Evolutionary conservation across 2,113 vertebrate genomes (phyloP).

Genomic region (Tringa solitaria): DNA sequence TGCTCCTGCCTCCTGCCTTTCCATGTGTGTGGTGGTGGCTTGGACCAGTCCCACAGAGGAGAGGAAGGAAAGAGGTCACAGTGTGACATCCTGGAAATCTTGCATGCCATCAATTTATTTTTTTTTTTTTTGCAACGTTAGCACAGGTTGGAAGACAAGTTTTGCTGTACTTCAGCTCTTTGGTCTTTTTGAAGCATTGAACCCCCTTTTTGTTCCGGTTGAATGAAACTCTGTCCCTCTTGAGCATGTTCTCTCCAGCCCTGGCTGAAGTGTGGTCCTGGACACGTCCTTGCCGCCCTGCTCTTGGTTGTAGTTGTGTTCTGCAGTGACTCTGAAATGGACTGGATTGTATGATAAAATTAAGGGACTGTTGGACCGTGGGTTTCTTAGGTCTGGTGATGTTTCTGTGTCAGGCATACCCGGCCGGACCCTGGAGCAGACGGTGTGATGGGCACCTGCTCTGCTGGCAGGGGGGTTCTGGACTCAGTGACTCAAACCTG

Average conservation of each 20-base stretch:
- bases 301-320: accelerated
- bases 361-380: accelerated
- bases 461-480: not conserved
- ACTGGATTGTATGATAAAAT: not conserved
- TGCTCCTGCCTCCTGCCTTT: not conserved
- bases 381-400: not conserved
- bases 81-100: too few species aligned
- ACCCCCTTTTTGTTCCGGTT: not conserved
- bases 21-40: accelerated
- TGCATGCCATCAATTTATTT: too few species aligned
- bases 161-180: not conserved
- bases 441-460: too few species aligned
- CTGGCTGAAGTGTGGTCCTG: not conserved
- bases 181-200: not conserved
- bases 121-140: too few species aligned
- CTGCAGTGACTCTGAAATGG: not conserved
- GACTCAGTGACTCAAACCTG: accelerated
- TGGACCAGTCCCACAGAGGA: accelerated
- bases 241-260: accelerated
- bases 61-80: accelerated
- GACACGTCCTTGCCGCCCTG: accelerated
- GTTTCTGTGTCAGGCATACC: accelerated
- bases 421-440: accelerated
- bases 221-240: not conserved
- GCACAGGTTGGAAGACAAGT: not conserved